phyloP scores from a whole-genome alignment of 2,888 invertebrate genomes.

The Ypsolopha sequella region DNA sequence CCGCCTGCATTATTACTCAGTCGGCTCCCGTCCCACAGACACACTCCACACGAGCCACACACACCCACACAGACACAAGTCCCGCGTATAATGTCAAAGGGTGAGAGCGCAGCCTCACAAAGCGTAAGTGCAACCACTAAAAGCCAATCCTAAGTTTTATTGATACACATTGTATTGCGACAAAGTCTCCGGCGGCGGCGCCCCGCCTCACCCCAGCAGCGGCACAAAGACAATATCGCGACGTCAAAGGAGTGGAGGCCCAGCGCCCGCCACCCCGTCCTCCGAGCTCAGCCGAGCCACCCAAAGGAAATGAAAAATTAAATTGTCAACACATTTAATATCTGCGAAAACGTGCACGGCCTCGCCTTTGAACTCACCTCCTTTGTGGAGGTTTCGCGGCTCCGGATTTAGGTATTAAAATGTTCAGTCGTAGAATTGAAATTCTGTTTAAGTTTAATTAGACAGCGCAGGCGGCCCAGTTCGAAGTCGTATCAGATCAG shows the following conservation, averaged over 20 bases:
- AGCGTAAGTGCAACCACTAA: slow-evolving; percentile 72
- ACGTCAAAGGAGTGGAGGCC: slow-evolving; percentile 64
- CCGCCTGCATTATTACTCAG: slow-evolving; percentile 36
- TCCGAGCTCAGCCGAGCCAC: slow-evolving; percentile 33
- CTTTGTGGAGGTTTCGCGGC: slow-evolving; percentile 55
- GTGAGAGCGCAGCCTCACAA: slow-evolving; percentile 68
- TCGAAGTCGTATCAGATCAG: slow-evolving; percentile 65
- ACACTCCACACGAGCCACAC: slow-evolving; percentile 21
- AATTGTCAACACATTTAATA: slow-evolving; percentile 72
- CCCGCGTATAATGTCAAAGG: slow-evolving; percentile 68
- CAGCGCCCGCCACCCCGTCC: slow-evolving; percentile 31
- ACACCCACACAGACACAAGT: slow-evolving; percentile 19
- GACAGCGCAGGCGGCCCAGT: slow-evolving; percentile 46
- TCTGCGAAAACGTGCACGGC: slow-evolving; percentile 70
- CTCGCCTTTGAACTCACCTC: slow-evolving; percentile 62
- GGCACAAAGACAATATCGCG: slow-evolving; percentile 71
- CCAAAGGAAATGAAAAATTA: slow-evolving; percentile 71
- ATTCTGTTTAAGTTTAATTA: slow-evolving; percentile 67
- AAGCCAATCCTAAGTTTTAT: slow-evolving; percentile 73
- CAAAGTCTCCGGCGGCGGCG: slow-evolving; percentile 65
- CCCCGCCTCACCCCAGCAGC: slow-evolving; percentile 58
- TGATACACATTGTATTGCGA: slow-evolving; percentile 73
- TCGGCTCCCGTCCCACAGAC: slow-evolving; percentile 18
- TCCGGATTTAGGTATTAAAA: slow-evolving; percentile 64
- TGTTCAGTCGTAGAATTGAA: slow-evolving; percentile 63